Evolutionary conservation across 2,888 invertebrate species (phyloP).

Genomic region (Microctonus aethiopoides): DNA sequence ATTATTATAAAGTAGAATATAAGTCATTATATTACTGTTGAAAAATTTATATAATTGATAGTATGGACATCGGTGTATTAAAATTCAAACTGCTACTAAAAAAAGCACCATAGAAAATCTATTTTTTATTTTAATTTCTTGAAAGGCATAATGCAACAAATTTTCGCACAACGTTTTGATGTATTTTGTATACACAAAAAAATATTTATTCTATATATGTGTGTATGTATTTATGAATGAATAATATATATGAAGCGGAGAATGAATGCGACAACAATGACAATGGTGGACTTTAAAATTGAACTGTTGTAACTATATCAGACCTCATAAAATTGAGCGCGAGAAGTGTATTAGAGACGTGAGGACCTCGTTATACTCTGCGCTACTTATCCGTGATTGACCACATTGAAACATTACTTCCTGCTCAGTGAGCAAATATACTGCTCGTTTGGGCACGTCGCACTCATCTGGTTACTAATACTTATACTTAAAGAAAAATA

Average conservation of each 20-base stretch:
- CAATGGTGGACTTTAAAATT: conserved; percentile 1
- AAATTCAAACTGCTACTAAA: no score
- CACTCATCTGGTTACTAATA: background rate
- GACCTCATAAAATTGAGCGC: conserved; percentile 7
- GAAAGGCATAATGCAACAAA: no score
- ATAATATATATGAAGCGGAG: background rate
- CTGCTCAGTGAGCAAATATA: conserved; percentile 53
- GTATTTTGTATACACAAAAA: no score
- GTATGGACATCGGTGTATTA: background rate
- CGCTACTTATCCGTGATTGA: conserved; percentile 47
- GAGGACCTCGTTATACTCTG: conserved; percentile 32
- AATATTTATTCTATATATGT: no score
- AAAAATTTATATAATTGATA: background rate
- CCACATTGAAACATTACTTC: conserved; percentile 62
- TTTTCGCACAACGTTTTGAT: no score
- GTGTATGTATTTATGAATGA: no score
- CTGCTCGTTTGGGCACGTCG: conserved; percentile 22
- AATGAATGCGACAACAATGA: background rate
- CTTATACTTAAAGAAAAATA: background rate
- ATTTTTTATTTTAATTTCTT: background rate
- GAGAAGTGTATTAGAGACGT: conserved; percentile 36
- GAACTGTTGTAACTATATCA: background rate
- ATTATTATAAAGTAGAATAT: conserved; percentile 55
- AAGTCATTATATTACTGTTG: conserved; percentile 30
- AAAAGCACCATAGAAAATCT: no score